Base-by-base conservation (phyloP, 1,140 invertebrate species). In the Temnothorax curvispinosus region DNA sequence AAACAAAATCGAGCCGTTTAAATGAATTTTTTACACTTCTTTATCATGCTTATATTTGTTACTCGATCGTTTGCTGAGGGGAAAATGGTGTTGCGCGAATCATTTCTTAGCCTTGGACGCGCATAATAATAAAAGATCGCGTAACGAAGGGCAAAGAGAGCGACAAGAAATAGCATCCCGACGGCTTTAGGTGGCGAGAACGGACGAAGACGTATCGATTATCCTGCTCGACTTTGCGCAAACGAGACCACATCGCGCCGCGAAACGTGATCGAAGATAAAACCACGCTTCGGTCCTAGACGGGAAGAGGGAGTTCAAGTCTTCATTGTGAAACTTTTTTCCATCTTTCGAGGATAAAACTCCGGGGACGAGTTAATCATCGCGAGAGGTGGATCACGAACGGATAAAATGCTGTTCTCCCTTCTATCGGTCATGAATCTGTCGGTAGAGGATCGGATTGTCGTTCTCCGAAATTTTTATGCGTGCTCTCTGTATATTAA, bases 151-250 rank as follows among this genome's bases (percentile, higher is more conserved):
- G 71, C 71, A 87, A 81, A 69, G 27, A 54, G 32, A 60, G 44
- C 82, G 38, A 67, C 82, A 65, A 89, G 78, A 88, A 84, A 80
- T 75, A 85, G 76, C 85, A 75, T 87, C 80, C 38, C 85, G 58
- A n/a, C 35, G 44, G 87, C 35, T 86, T 75, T 74, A 84, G 90
- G 74, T 82, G 90, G 86, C 85, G 90, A 80, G 86, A 80, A 72
- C 54, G 62, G 90, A 87, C 88, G 88, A 91, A 91, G 90, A 91
- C 89, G 87, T 91, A 91, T 91, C 90, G 90, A 91, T 91, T 91
- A 91, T 91, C 84, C 56, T 60, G 77, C 76, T 85, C 77, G 90
- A 89, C 90, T 91, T 91, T 91, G 90, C 90, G 90, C 90, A 87
- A 91, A 91, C 85, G 89, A 91, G 90, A 91, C 90, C 90, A 81